Evolutionary conservation across 2,113 vertebrate species (phyloP), one percentile per base, ranked within the genome.

Genomic region (Poeciliopsis prolifica): DNA sequence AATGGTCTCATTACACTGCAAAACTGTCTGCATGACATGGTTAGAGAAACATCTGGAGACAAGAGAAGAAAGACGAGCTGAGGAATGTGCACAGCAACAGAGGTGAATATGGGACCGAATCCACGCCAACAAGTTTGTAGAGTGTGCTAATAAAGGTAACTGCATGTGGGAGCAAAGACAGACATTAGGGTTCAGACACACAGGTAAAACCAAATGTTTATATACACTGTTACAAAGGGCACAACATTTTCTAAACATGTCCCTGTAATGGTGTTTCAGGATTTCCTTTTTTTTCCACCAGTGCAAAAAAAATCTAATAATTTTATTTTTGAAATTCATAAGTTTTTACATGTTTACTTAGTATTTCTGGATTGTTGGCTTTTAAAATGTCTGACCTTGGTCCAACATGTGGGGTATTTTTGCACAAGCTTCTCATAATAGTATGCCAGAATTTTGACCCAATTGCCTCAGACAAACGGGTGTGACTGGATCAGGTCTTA

Each of bases 1-100:
- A 83, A 80, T 76, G 77, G 62, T 69, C 72, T 67, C 66, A 30
- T 63, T 3, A 66, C 69, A 19, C 5, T 86, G 33, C 87, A 77
- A 87, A 80, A 65, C 63, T 72, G 42, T 60, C 73, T 82, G 70
- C 35, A 19, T 79, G 80, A 81, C 77, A 80, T 42, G 67, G 61
- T 87, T 69, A 74, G 75, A 85, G 68, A 78, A 82, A 89, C 85
- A 89, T 90, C 85, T 90, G 89, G 80, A 84, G 82, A 75, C 77
- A 82, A 81, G 76, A 75, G 58, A 71, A 76, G 62, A 69, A 71
- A 75, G 80, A 80, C 42, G 30, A 48, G 44, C 72, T 67, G 76
- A 87, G 63, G 65, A 83, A 86, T 78, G 77, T 70, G 58, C 26
- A 62, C 51, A 61, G 63, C 66, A 12, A 15, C 31, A 70, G 81